Conservation (phyloP, 2,797 vertebrate genomes). For the Argyrosomus regius region DNA sequence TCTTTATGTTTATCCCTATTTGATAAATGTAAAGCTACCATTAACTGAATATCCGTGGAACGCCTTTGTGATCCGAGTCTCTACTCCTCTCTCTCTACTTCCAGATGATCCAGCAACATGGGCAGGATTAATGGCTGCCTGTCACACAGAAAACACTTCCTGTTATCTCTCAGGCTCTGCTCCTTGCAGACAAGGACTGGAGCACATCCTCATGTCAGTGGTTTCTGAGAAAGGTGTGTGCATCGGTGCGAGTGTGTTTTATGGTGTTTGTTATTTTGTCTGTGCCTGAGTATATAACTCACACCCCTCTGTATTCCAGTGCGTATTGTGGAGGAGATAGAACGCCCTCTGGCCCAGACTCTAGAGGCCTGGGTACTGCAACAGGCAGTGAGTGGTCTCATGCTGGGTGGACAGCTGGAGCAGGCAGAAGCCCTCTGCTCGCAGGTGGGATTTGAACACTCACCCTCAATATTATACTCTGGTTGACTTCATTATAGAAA, state of each 20-base stretch:
- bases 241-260: neutral
- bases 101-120: conserved; percentile 93
- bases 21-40: neutral
- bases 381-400: conserved; percentile 91
- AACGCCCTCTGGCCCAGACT: conserved; percentile 82
- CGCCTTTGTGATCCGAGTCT: neutral
- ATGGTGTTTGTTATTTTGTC: neutral
- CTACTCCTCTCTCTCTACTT: conserved; percentile 15
- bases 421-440: conserved; percentile 93
- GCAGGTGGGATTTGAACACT: conserved; percentile 85
- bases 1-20: neutral
- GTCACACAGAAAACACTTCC: conserved; percentile 90
- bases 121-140: conserved; percentile 95
- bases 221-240: conserved; percentile 91
- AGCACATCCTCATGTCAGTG: conserved; percentile 86
- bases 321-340: conserved; percentile 79
- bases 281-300: neutral
- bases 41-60: neutral
- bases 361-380: conserved; percentile 93
- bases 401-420: conserved; percentile 86
- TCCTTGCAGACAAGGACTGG: conserved; percentile 81
- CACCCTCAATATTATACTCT: neutral
- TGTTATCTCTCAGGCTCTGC: conserved; percentile 84
- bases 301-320: conserved; percentile 80
- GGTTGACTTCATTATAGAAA: neutral